Percentiles rank a stretch among this genome's conserved stretches.
Conservation (phyloP, 2,113 vertebrate species). For the Mesoclemmys tuberculata region DNA sequence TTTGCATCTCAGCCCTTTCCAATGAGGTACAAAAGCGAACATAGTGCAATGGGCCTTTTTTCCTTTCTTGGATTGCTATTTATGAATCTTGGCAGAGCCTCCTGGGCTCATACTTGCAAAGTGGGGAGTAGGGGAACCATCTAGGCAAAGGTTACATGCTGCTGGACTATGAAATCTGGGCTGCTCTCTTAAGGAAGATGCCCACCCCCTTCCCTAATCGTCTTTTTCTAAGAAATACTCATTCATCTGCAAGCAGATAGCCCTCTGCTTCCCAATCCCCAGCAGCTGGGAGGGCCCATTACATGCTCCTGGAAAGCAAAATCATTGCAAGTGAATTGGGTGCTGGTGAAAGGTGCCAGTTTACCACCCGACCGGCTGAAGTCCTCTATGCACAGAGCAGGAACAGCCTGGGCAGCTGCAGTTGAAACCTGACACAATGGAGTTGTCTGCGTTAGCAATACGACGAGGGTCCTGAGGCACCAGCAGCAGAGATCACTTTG, state of each 20-base stretch:
- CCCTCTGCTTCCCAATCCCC: not conserved
- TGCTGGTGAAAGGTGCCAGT: not conserved
- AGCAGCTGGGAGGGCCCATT: not conserved
- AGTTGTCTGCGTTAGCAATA: not conserved
- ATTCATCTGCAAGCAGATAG: not conserved
- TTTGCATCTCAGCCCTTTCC: not conserved
- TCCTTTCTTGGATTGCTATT: not conserved
- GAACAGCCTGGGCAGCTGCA: not conserved
- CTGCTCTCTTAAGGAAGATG: not conserved
- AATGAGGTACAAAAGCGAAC: not conserved
- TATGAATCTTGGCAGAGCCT: not conserved
- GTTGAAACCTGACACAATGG: not conserved
- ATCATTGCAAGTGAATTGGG: not conserved
- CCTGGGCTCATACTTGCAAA: not conserved
- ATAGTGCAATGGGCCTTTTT: not conserved
- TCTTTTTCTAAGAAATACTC: not conserved
- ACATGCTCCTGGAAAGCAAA: not conserved
- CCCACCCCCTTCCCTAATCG: not conserved
- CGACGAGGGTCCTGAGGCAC: slow-evolving; percentile 16
- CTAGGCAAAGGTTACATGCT: not conserved
- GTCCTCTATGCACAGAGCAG: not conserved
- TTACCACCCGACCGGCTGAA: not conserved
- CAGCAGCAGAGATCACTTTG: slow-evolving; percentile 53
- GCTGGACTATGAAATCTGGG: not conserved
- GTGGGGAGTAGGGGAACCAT: not conserved